These are phyloP conservation scores for Grantiella picta DNA, from an alignment of 2,113 vertebrate species.

Conservation along the genomic window DNA sequence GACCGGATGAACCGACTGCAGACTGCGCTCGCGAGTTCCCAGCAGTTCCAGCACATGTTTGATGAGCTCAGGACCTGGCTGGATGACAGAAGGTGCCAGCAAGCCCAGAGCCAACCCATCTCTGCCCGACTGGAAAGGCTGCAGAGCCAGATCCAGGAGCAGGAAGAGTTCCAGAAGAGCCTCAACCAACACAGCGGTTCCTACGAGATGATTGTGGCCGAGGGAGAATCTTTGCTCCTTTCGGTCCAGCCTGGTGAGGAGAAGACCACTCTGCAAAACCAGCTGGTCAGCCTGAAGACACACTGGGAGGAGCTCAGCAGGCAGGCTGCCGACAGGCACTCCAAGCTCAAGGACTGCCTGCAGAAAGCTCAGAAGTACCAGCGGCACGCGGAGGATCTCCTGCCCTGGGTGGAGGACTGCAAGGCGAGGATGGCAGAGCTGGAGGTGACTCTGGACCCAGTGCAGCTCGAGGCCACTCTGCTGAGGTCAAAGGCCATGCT, in stretches of 20 bases:
- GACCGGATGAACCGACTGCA: constrained; percentile 95
- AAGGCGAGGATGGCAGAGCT: constrained; percentile 78
- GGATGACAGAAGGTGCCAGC: constrained; percentile 77
- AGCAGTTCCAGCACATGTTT: constrained; percentile 99
- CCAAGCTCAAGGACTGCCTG: constrained; percentile 82
- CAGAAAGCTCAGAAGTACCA: constrained; percentile 87
- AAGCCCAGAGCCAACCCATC: constrained; percentile 71
- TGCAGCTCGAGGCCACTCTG: constrained; percentile 83
- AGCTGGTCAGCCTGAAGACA: constrained; percentile 79
- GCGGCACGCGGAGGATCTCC: constrained; percentile 82
- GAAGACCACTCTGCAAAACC: constrained; percentile 81
- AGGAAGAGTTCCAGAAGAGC: constrained; percentile 88
- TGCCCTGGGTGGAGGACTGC: constrained; percentile 86
- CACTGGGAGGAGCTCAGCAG: constrained; percentile 91
- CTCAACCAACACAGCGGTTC: constrained; percentile 92
- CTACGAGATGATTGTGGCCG: constrained; percentile 90
- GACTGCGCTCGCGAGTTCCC: constrained; percentile 90
- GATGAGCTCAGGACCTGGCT: constrained; percentile 93
- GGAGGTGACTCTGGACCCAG: constrained; percentile 79
- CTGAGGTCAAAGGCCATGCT: constrained; percentile 83
- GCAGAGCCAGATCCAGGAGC: constrained; percentile 83
- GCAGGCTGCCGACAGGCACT: constrained; percentile 75
- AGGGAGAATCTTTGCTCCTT: constrained; percentile 87
- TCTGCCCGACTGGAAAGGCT: constrained; percentile 85
- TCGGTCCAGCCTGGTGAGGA: constrained; percentile 86